Percentiles rank a stretch among this genome's conserved stretches.
phyloP scores from a whole-genome alignment of 2,113 vertebrate species.

The Sinocyclocheilus grahami region DNA sequence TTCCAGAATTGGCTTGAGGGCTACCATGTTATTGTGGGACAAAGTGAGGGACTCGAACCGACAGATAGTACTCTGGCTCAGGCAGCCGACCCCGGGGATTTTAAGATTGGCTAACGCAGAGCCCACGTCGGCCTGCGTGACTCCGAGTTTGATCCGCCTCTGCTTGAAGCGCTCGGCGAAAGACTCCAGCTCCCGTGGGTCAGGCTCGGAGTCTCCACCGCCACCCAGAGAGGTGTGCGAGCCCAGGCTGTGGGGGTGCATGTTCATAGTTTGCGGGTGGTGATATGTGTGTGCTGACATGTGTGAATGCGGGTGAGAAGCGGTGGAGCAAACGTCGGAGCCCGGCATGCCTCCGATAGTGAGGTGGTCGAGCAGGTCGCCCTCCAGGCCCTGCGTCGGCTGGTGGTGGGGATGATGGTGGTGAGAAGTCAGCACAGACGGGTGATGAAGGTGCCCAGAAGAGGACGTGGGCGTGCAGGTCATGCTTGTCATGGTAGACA shows the following conservation, averaged over 20 bases:
- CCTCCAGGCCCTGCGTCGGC: slow-evolving; percentile 83
- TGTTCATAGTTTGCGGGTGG: slow-evolving; percentile 80
- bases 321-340: slow-evolving; percentile 83
- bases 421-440: slow-evolving; percentile 86
- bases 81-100: slow-evolving; percentile 90
- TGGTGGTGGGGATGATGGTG: slow-evolving; percentile 84
- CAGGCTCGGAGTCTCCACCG: slow-evolving; percentile 82
- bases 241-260: slow-evolving; percentile 82
- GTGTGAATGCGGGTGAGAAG: slow-evolving; percentile 86
- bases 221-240: slow-evolving; percentile 76
- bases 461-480: slow-evolving; percentile 88
- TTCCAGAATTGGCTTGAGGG: slow-evolving; percentile 91
- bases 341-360: slow-evolving; percentile 84
- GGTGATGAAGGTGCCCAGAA: slow-evolving; percentile 87
- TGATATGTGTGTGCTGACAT: slow-evolving; percentile 79
- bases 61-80: slow-evolving; percentile 94
- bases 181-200: slow-evolving; percentile 90
- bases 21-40: slow-evolving; percentile 96
- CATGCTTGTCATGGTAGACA: slow-evolving; percentile 94
- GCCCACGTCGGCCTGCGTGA: slow-evolving; percentile 91
- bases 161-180: slow-evolving; percentile 94
- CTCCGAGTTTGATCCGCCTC: slow-evolving; percentile 89
- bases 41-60: slow-evolving; percentile 92
- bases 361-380: slow-evolving; percentile 89
- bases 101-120: slow-evolving; percentile 90